Base-by-base conservation (phyloP, 1,140 invertebrate species). In the Neotoxoptera formosana region DNA sequence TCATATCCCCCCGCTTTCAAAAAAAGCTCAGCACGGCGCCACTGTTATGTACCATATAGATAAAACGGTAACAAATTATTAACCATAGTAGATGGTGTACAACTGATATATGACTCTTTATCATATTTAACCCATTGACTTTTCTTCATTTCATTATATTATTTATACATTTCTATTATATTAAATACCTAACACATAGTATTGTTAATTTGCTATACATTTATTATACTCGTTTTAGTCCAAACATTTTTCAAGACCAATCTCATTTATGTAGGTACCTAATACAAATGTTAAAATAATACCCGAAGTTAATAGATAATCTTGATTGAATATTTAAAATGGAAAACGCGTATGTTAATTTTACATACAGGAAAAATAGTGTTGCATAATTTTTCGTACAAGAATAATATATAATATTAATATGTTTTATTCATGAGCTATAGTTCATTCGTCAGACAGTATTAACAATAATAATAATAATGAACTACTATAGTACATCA, bases 51-150 rank as follows among this genome's bases (percentile, higher is more conserved):
- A 51, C 51, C 30, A n/a, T 20, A n/a, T 20, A n/a, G 14, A 76
- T n/a, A 76, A n/a, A 41, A n/a, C 17, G 14, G 11, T 76, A n/a
- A 76, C 30, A n/a, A 76, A 76, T 76, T 17, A 76, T 76, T 76
- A 76, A 76, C n/a, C 11, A n/a, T 25, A 67, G 14, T n/a, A 6
- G 4, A 76, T 76, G n/a, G n/a, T 76, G 30, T n/a, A 76, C n/a
- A n/a, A n/a, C 4, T n/a, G n/a, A 76, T 34, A 76, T 34, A n/a
- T 76, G 30, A 76, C 14, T 67, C 30, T 76, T 76, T 76, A 76
- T 76, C 60, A n/a, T n/a, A n/a, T 76, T 76, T 76, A 76, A 76
- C 60, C 60, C 60, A 76, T 76, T 76, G 60, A 76, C 60, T 76
- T 76, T 76, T n/a, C 60, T 76, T n/a, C 11, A 67, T 4, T 67